Evolutionary conservation across 2,888 invertebrate genomes (phyloP).

Genomic region (Tachystola acroxantha): DNA sequence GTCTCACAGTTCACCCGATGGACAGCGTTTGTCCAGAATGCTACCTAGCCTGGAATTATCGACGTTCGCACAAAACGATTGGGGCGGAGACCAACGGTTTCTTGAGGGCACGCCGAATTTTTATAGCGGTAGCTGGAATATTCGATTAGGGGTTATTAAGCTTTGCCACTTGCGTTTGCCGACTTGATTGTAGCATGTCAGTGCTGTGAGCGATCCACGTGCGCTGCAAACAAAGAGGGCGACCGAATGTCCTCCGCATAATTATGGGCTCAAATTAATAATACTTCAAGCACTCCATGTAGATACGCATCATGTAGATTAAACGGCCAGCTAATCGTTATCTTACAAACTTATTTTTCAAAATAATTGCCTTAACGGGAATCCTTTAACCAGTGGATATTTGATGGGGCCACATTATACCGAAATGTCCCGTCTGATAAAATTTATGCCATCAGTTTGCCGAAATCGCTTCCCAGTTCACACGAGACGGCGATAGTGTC

Average conservation of each 20-base stretch:
- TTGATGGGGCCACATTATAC: slow-evolving; percentile 14
- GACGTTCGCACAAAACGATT: slow-evolving; percentile 54
- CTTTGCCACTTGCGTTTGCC: slow-evolving; percentile 30
- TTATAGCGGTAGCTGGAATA: slow-evolving; percentile 58
- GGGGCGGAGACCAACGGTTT: slow-evolving; percentile 66
- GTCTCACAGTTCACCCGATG: slow-evolving; percentile 50
- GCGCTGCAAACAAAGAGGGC: slow-evolving; percentile 10
- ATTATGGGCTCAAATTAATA: slow-evolving; percentile 7
- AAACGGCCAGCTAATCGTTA: slow-evolving; percentile 18
- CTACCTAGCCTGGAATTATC: slow-evolving; percentile 64
- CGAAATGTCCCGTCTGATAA: slow-evolving; percentile 19
- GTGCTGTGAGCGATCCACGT: slow-evolving; percentile 4
- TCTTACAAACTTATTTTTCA: slow-evolving; percentile 9
- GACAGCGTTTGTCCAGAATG: slow-evolving; percentile 42
- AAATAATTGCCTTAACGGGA: slow-evolving; percentile 12
- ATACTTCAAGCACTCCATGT: not conserved
- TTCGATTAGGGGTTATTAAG: slow-evolving; percentile 55
- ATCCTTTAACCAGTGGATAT: slow-evolving; percentile 5
- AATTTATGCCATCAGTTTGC: slow-evolving; percentile 16
- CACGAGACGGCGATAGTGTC: slow-evolving; percentile 13
- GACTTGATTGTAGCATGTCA: slow-evolving; percentile 8
- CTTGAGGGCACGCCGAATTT: slow-evolving; percentile 44
- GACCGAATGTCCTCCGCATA: slow-evolving; percentile 5
- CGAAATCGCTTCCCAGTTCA: slow-evolving; percentile 15
- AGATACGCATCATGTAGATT: slow-evolving; percentile 10